phyloP scores from a whole-genome alignment of 1,140 invertebrate species.

The Meloidogyne exigua region DNA sequence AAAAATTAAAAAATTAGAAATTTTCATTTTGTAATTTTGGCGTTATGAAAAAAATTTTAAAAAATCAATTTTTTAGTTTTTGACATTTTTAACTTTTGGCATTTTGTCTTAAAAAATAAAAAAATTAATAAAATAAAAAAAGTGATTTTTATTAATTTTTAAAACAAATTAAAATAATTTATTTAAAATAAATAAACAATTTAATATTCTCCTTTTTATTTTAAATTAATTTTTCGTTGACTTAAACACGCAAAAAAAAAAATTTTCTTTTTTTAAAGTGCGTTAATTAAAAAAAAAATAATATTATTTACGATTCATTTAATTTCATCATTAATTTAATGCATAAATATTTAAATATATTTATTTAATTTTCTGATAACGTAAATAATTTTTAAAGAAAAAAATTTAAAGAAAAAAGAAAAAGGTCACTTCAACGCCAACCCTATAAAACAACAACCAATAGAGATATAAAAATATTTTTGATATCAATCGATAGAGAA shows the following conservation, averaged over 20 bases:
- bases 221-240: neutral
- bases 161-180: too few relatives aligned
- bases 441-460: neutral
- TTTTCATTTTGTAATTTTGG: too few relatives aligned
- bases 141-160: too few relatives aligned
- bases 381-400: neutral
- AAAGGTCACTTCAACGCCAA: neutral
- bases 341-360: neutral
- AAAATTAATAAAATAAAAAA: too few relatives aligned
- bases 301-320: neutral
- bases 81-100: neutral
- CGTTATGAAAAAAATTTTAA: too few relatives aligned
- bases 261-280: too few relatives aligned
- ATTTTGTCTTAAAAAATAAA: too few relatives aligned
- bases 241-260: neutral
- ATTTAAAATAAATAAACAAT: too few relatives aligned
- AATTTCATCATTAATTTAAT: constrained; percentile 1
- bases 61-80: neutral
- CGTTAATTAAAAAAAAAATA: neutral
- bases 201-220: too few relatives aligned
- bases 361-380: neutral
- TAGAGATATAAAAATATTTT: neutral
- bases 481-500: neutral
- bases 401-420: neutral
- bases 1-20: neutral